Evolutionary conservation across 1,140 invertebrate genomes (phyloP), one percentile per base, ranked within the genome.

Genomic region (Conopomorpha cramerella): DNA sequence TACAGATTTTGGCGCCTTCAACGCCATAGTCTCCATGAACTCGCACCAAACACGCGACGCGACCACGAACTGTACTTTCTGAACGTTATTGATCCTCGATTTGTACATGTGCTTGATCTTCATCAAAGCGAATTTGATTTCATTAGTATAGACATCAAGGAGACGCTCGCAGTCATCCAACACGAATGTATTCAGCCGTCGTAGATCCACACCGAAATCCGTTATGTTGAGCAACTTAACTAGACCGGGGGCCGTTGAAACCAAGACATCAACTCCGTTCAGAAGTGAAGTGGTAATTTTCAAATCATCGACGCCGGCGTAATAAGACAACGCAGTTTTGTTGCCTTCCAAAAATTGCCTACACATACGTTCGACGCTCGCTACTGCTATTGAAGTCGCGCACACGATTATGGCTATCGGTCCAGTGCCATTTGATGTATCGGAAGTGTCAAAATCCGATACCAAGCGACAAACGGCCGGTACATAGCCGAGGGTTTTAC

Each of bases 401-500:
- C 68, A 71, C 16, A 76, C 51, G 26, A 73, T 67, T 8, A 76
- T 64, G 23, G 51, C 47, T 26, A 42, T 51, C 0, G 68, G 66
- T 23, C 62, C 62, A 12, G 43, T 34, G 25, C 55, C 51, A 12
- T 52, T 46, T 8, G 30, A n/a, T 11, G 29, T 32, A n/a, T 45
- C 35, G 0, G 34, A 28, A 29, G 19, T 4, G 3, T 49, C 38
- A 34, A 43, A 52, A 45, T 79, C 72, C 16, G 45, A 48, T 8
- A 78, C 36, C 41, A 78, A 53, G 2, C 67, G 51, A 39, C 67
- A 73, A 1, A 81, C 48, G 3, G 74, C 62, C 1, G 79, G 78
- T 10, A 81, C 40, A 55, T 81, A 81, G 0, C 74, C 73, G 37
- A 81, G 49, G 8, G 81, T 80, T 49, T 81, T 82, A 1, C 81